Conservation (phyloP, 92 coral and sea anemone species). For the Plumapathes pennacea region DNA sequence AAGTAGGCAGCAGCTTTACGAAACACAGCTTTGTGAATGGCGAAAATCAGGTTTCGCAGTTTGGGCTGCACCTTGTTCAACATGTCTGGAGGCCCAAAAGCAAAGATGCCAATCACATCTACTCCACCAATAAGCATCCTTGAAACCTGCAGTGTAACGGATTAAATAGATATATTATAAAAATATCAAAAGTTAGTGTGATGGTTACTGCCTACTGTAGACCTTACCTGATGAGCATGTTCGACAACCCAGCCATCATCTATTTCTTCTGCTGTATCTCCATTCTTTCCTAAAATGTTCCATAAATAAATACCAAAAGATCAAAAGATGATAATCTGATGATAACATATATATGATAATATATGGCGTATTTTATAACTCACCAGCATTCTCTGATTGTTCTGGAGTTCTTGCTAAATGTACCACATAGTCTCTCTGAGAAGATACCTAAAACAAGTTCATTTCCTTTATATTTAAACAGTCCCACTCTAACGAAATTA, state of each 20-base stretch:
- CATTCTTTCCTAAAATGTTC: not conserved
- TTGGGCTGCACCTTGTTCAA: constrained; percentile 65
- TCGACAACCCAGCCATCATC: constrained; percentile 86
- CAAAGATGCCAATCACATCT: constrained; percentile 82
- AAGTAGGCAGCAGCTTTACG: constrained; percentile 61
- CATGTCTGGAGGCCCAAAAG: constrained; percentile 86
- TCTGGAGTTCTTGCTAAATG: constrained; percentile 84
- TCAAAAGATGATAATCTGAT: too few relatives aligned
- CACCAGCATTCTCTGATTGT: constrained; percentile 39
- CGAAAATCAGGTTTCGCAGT: constrained; percentile 70
- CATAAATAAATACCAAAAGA: too few relatives aligned
- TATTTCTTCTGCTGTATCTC: constrained; percentile 34
- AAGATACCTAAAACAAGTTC: constrained; percentile 54
- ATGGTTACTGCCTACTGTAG: not conserved
- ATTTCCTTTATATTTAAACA: too few relatives aligned
- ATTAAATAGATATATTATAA: not conserved
- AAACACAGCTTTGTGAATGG: constrained; percentile 66
- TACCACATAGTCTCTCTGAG: constrained; percentile 74
- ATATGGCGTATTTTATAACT: not conserved
- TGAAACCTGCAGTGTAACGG: constrained; percentile 60
- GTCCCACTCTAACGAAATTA: too few relatives aligned
- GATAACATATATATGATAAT: too few relatives aligned
- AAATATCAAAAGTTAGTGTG: not conserved
- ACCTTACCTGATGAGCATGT: constrained; percentile 87
- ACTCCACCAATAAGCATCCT: constrained; percentile 89